These are phyloP conservation scores for Penaeus japonicus DNA, from an alignment of 1,140 invertebrate genomes.

Conservation along the genomic window DNA sequence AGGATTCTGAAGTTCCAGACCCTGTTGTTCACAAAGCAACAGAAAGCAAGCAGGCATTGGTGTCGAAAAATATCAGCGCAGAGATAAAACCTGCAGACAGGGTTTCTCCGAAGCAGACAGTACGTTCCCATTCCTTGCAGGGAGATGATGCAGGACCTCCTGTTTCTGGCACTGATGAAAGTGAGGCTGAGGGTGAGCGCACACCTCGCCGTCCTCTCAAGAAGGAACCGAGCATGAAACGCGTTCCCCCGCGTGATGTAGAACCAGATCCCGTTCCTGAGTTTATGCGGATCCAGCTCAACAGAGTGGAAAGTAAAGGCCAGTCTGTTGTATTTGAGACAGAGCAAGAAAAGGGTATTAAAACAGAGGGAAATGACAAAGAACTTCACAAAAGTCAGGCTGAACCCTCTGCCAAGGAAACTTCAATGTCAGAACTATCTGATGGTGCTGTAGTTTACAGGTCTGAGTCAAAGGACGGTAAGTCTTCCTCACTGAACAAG, in stretches of 20 bases:
- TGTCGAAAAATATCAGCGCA: neutral
- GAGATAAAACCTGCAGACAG: constrained; percentile 20
- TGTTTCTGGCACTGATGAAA: constrained; percentile 13
- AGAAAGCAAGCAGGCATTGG: neutral
- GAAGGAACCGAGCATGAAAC: constrained; percentile 52
- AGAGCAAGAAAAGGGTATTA: constrained; percentile 21
- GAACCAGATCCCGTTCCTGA: constrained; percentile 68
- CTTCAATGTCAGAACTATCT: neutral
- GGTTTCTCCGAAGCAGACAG: neutral
- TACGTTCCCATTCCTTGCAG: constrained; percentile 13
- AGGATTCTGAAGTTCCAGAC: neutral
- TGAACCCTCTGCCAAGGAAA: no score
- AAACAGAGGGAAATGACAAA: neutral
- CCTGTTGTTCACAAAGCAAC: neutral
- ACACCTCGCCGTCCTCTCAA: constrained; percentile 20
- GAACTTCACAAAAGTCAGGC: no score
- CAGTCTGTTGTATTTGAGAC: constrained; percentile 42
- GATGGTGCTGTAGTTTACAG: constrained; percentile 2
- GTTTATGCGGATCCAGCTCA: constrained; percentile 75
- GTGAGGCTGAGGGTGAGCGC: constrained; percentile 29
- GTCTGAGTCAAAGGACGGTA: neutral
- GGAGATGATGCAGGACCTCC: neutral
- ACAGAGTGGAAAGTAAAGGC: constrained; percentile 69
- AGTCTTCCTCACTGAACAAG: neutral
- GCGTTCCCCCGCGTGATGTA: constrained; percentile 20